Conservation (phyloP, 2,888 invertebrate species). For the Salpingus planirostris region DNA sequence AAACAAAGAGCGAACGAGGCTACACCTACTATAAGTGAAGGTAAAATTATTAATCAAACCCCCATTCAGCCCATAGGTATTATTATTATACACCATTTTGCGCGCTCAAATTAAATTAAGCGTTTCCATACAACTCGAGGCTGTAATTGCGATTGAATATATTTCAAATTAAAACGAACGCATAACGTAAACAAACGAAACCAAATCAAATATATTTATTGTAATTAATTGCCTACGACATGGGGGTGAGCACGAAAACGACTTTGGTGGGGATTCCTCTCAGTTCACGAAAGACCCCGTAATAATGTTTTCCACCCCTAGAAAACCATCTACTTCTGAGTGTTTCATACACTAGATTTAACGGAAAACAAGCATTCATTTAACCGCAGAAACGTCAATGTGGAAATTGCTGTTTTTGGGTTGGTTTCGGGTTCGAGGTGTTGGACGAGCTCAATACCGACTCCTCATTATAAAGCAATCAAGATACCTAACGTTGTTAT, state of each 20-base stretch:
- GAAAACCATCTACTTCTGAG: no score
- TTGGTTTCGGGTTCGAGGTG: constrained; percentile 6
- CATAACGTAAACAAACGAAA: no score
- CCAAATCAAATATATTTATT: constrained; percentile 23
- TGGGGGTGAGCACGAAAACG: no score
- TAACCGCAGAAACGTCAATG: constrained; percentile 12
- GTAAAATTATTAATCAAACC: constrained; percentile 21
- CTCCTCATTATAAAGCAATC: constrained; percentile 25
- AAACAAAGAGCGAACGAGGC: constrained; percentile 12
- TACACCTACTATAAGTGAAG: constrained; percentile 12
- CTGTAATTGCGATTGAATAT: constrained; percentile 16
- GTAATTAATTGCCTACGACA: no score
- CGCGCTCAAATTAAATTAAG: constrained; percentile 18
- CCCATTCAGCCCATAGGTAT: no score
- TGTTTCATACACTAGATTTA: no score
- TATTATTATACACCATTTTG: no score
- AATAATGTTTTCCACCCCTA: no score
- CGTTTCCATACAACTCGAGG: constrained; percentile 13
- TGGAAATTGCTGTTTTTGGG: constrained; percentile 11
- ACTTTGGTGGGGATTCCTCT: no score
- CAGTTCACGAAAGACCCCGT: no score
- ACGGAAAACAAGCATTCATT: background rate
- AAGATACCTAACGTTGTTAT: constrained; percentile 19
- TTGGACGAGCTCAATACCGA: constrained; percentile 19
- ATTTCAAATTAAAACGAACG: constrained; percentile 24